A percentile compares a stretch with the other conserved stretches of the same genome.
Evolutionary conservation across 2,113 vertebrate species (phyloP).

Genomic region (Tupaia chinensis): DNA sequence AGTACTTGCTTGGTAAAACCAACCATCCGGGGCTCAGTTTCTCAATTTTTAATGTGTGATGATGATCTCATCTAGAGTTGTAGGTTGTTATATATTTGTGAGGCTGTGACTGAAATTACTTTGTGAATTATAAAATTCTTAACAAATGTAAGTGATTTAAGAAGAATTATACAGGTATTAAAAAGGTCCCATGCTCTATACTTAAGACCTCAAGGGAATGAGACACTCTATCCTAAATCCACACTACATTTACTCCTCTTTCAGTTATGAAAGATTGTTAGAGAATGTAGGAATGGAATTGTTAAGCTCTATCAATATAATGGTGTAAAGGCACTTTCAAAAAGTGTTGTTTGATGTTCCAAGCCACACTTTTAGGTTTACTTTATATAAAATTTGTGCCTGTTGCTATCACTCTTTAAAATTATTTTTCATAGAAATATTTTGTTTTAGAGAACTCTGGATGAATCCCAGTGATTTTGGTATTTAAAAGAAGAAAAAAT

Average conservation of each 20-base stretch:
- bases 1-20: slow-evolving; percentile 24
- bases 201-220: neutral
- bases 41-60: neutral
- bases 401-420: slow-evolving; percentile 21
- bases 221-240: neutral
- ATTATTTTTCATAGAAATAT: slow-evolving; percentile 29
- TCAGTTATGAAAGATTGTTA: slow-evolving; percentile 3
- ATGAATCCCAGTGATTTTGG: neutral
- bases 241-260: neutral
- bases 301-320: neutral
- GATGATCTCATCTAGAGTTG: neutral
- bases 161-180: neutral
- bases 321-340: neutral
- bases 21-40: neutral
- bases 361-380: neutral
- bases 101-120: slow-evolving; percentile 31
- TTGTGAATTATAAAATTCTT: slow-evolving; percentile 9
- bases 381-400: neutral
- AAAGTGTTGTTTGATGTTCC: neutral
- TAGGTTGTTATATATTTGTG: neutral
- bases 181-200: neutral
- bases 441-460: slow-evolving; percentile 32
- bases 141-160: neutral
- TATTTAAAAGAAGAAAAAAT: neutral
- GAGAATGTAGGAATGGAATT: neutral